These are phyloP conservation scores for Pachyramphus minor DNA, from an alignment of 2,113 vertebrate species.

Conservation along the genomic window DNA sequence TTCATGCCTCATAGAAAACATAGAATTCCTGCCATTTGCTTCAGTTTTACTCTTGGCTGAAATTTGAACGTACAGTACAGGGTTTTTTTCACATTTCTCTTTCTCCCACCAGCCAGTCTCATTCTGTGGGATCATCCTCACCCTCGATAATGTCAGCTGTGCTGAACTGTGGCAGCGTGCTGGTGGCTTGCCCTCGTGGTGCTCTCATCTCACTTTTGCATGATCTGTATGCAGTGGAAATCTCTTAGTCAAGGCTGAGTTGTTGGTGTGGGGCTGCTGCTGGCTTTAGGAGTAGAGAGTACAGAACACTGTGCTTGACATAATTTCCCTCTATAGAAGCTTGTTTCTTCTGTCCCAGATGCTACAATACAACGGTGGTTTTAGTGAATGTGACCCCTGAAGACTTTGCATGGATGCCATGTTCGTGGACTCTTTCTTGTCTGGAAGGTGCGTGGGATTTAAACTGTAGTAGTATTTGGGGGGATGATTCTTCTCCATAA, in stretches of 20 bases:
- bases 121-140: not conserved
- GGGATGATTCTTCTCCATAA: not conserved
- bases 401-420: not conserved
- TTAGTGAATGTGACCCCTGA: not conserved
- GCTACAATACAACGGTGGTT: not conserved
- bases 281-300: not conserved
- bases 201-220: not conserved
- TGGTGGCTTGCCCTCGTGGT: not conserved
- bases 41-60: conserved; percentile 18
- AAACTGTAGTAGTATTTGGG: not conserved
- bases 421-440: not conserved
- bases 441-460: not conserved
- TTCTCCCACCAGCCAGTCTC: not conserved
- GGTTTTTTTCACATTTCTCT: not conserved
- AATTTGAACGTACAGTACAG: not conserved
- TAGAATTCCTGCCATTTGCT: conserved; percentile 28
- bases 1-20: conserved; percentile 18
- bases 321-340: not conserved
- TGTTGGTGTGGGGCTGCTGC: not conserved
- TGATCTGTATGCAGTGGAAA: not conserved
- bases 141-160: not conserved
- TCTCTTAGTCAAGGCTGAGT: not conserved
- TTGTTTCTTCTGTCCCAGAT: not conserved
- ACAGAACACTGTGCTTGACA: not conserved
- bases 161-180: not conserved